Evolutionary conservation across 2,888 invertebrate species (phyloP), one percentile per base, ranked within the genome.

Genomic region (Drosophila demipolita): DNA sequence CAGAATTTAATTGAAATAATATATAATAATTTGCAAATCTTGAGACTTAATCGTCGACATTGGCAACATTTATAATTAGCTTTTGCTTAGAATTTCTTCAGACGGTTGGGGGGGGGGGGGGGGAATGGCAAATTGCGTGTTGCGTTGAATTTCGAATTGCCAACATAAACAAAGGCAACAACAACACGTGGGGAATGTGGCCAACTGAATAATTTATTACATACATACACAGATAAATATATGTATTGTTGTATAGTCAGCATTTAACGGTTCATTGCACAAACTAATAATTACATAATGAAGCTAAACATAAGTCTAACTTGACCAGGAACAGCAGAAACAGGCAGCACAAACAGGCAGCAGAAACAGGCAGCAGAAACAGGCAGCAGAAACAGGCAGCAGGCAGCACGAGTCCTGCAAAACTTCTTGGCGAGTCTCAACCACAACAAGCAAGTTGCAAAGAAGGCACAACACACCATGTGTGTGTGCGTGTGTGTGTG

Each of bases 201-300:
- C 29, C 50, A 55, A 50, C 26, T 48, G 57, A 58, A 87, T 87
- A 83, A 87, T 87, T 85, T 64, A 83, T 23, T 45, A 23, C 8
- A 23, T 12, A 20, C 73, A 70, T 75, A 75, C 50, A 33, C 55
- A 20, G 23, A 45, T 62, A 48, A 59, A 66, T 33, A 45, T 15
- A 12, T 48, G 3, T 5, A 23, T 0, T 23, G 23, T 8, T 45
- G 20, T 33, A 29, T 26, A 49, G 73, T 65, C 50, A 52, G 72
- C 74, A 69, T 75, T 52, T 50, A 81, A 81, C 84, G 87, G 76
- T 86, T 87, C 81, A 86, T 81, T 84, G 82, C 81, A 75, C 83
- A 87, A 81, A 86, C 82, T 83, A 84, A 87, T 87, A 87, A 86
- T 87, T 83, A 87, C 81, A 87, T 86, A 84, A 87, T 87, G 80